Evolutionary conservation across 2,113 vertebrate genomes (phyloP).

Genomic region (Pyrgilauda ruficollis): DNA sequence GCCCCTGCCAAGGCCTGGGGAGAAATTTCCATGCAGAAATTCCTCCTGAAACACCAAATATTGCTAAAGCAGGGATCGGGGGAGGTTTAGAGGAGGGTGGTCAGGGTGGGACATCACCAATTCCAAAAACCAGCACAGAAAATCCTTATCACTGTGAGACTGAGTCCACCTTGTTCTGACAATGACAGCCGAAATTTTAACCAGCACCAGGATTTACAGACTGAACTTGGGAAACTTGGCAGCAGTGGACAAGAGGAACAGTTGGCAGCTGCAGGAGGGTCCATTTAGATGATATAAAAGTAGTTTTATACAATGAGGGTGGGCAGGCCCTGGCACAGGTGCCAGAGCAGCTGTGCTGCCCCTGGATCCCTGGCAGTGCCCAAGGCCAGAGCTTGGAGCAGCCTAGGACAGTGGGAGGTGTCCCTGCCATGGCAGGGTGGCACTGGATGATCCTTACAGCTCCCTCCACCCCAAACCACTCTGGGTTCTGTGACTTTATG

Average conservation of each 20-base stretch:
- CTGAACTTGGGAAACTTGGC: not conserved
- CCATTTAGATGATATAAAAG: not conserved
- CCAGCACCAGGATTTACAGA: not conserved
- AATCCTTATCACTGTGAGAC: not conserved
- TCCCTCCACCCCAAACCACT: not conserved
- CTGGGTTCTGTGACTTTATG: not conserved
- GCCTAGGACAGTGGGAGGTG: not conserved
- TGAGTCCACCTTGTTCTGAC: not conserved
- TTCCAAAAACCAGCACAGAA: not conserved
- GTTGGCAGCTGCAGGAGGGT: not conserved
- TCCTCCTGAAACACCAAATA: not conserved
- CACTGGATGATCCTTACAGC: accelerated
- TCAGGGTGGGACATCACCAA: not conserved
- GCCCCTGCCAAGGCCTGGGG: not conserved
- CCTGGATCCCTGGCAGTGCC: not conserved
- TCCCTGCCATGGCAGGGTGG: not conserved
- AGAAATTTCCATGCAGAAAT: not conserved
- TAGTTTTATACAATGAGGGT: not conserved
- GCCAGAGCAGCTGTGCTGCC: not conserved
- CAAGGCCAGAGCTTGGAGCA: not conserved
- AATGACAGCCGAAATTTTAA: not conserved
- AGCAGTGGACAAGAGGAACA: not conserved
- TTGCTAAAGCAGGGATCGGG: not conserved
- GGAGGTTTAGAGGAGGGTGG: not conserved
- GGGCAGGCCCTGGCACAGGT: not conserved